Evolutionary conservation across 2,113 vertebrate species (phyloP).

Genomic region (Leptocoma aspasia): DNA sequence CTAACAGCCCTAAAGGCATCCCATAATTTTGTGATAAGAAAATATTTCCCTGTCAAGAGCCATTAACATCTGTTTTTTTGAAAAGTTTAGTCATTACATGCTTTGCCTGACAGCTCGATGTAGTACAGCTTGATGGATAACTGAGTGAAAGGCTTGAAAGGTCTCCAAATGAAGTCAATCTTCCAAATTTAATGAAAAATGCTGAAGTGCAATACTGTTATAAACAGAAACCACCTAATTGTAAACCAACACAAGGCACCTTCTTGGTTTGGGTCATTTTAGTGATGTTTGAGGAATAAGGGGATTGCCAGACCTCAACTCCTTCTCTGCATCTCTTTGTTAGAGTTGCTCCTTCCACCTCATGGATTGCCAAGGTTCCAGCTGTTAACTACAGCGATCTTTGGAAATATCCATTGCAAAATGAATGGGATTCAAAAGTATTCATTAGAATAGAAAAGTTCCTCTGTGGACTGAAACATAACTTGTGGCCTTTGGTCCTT

Average conservation of each 20-base stretch:
- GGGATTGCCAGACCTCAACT: not conserved
- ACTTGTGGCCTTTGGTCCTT: not conserved
- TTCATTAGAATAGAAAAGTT: not conserved
- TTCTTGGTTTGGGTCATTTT: not conserved
- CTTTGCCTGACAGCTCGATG: conserved; percentile 1
- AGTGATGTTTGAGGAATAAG: not conserved
- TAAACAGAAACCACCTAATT: not conserved
- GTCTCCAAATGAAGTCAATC: not conserved
- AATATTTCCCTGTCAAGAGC: conserved; percentile 40
- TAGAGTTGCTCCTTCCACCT: not conserved
- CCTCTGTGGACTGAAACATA: not conserved
- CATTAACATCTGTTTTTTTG: conserved; percentile 22
- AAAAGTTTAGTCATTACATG: conserved; percentile 17
- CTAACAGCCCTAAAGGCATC: conserved; percentile 17
- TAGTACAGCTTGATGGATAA: not conserved
- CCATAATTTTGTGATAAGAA: conserved; percentile 21
- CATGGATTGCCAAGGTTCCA: not conserved
- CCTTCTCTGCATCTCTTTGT: not conserved
- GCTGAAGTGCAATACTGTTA: not conserved
- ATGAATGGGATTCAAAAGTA: not conserved
- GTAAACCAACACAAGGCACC: not conserved
- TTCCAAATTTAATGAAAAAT: not conserved
- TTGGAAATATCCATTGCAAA: not conserved
- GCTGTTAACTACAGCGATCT: not conserved
- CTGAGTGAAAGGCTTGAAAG: not conserved